Conservation (phyloP, 2,113 vertebrate genomes). For the Mobula birostris region DNA sequence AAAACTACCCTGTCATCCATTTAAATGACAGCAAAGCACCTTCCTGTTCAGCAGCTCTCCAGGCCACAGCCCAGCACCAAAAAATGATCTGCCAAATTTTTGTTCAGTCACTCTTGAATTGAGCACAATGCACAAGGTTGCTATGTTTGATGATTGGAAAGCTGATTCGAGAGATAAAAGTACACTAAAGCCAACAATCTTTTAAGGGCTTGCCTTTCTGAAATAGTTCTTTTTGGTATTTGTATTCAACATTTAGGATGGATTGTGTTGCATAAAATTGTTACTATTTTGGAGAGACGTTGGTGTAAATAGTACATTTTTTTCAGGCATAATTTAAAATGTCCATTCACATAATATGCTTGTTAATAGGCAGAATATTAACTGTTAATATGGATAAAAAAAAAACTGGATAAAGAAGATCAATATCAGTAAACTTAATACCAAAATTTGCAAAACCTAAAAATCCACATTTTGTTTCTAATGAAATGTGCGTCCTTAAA, state of each 20-base stretch:
- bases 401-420: neutral
- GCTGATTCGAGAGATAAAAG: neutral
- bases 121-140: neutral
- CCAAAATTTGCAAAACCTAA: neutral
- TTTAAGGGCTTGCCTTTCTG: neutral
- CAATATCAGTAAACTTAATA: neutral
- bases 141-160: neutral
- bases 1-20: neutral
- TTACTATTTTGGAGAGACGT: neutral
- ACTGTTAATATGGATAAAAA: neutral
- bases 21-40: neutral
- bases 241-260: neutral
- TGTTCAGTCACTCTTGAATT: neutral
- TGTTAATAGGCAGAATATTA: neutral
- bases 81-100: neutral
- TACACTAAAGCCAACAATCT: neutral
- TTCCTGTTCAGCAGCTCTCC: neutral
- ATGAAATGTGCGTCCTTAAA: neutral
- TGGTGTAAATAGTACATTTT: neutral
- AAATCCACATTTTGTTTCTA: neutral
- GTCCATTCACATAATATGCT: neutral
- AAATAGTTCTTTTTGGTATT: neutral
- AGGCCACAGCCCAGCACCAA: neutral
- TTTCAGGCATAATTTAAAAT: neutral
- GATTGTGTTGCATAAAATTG: neutral